Evolutionary conservation across 2,888 invertebrate species (phyloP), one percentile per base, ranked within the genome.

Genomic region (Chorisops tibialis): DNA sequence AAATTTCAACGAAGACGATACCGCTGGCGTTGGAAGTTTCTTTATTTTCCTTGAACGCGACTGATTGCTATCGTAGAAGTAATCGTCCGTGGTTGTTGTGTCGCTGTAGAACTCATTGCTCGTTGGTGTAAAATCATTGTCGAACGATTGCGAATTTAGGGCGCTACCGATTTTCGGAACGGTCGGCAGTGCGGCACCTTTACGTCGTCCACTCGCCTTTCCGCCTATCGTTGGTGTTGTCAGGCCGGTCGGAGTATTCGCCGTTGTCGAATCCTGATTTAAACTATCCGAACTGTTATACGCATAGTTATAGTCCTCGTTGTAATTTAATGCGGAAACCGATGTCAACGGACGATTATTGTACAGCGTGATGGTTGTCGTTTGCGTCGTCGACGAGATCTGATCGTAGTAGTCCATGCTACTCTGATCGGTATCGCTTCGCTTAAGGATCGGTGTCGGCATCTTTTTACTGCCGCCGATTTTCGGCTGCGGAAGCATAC

Each of bases 241-340:
- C 4, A 52, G 12, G 6, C 39, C 39, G 7, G 67, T 39, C 66
- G 65, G 35, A 59, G 63, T 35, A 69, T 69, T 38, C 67, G 68
- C 52, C 72, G 66, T 60, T 68, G 62, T 52, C 72, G 73, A 63
- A 68, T 65, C 67, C 45, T 66, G 68, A 69, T 70, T 66, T 68
- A 68, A 75, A 75, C 85, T 86, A 75, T 86, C 87, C 70, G 82
- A 83, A 77, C 86, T 86, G 70, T 83, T 82, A 79, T 87, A 87
- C 75, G 86, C 85, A 75, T 85, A 85, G 75, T 86, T 87, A 73
- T 86, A 86, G 76, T 87, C 84, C 73, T 87, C 85, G 75, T 85
- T 86, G 75, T 85, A 87, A 51, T 73, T 72, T n/a, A 72, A 65
- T 19, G 72, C 71, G 38, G 73, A 62, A 68, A 75, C 72, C 6